phyloP scores from a whole-genome alignment of 2,888 invertebrate genomes.

The Melanostoma mellinum region DNA sequence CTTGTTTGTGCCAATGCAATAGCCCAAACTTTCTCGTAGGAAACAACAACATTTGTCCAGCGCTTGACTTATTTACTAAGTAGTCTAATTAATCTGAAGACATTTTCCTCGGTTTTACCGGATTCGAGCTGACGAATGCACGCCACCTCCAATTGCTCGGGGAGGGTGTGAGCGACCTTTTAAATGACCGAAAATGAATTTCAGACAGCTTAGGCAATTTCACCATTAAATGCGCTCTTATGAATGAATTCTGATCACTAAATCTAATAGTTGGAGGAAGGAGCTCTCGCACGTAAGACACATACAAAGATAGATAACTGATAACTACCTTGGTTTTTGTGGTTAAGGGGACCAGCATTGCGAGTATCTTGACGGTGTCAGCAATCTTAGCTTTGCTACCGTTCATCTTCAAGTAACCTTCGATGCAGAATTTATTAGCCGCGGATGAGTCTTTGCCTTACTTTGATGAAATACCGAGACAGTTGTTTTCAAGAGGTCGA shows the following conservation, averaged over 20 bases:
- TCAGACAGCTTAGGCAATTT: constrained; percentile 98
- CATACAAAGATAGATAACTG: constrained; percentile 94
- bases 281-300: constrained; percentile 87
- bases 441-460: constrained; percentile 58
- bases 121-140: constrained; percentile 98
- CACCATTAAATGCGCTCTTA: constrained; percentile 97
- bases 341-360: constrained; percentile 89
- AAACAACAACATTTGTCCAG: constrained; percentile 93
- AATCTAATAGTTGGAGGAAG: constrained; percentile 89
- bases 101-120: constrained; percentile 97
- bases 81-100: constrained; percentile 94
- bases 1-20: constrained; percentile 99
- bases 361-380: constrained; percentile 90
- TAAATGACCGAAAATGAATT: constrained; percentile 98
- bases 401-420: constrained; percentile 99
- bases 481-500: constrained; percentile 2
- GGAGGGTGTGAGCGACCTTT: constrained; percentile 91
- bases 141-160: constrained; percentile 90
- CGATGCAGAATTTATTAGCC: constrained; percentile 96
- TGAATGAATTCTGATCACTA: constrained; percentile 94
- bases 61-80: constrained; percentile 89
- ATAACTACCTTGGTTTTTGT: constrained; percentile 94
- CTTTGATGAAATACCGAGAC: constrained; percentile 60
- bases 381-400: constrained; percentile 92
- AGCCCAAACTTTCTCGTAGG: constrained; percentile 99